Evolutionary conservation across 2,888 invertebrate genomes (phyloP).

Genomic region (Leptura quadrifasciata): DNA sequence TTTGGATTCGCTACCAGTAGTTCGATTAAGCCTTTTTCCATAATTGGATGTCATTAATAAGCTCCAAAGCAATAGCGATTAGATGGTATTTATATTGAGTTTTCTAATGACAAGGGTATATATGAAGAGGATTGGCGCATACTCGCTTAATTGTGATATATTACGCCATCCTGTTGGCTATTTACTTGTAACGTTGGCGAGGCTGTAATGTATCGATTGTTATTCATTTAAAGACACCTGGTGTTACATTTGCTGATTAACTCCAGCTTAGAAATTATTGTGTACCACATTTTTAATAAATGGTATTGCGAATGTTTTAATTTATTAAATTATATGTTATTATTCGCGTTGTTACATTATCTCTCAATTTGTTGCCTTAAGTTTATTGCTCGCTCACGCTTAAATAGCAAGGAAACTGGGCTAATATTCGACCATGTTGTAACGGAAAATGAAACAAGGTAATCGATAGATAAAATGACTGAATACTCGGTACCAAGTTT

Average conservation of each 20-base stretch:
- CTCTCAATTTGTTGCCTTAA: constrained; percentile 7
- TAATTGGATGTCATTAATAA: constrained; percentile 30
- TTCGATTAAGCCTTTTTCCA: constrained; percentile 27
- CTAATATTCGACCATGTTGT: neutral
- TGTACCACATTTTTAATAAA: neutral
- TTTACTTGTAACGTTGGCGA: neutral
- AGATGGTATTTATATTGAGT: constrained; percentile 16
- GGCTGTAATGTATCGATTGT: constrained; percentile 26
- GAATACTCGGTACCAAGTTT: neutral
- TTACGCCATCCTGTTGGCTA: neutral
- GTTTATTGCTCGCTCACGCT: neutral
- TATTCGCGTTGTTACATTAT: neutral
- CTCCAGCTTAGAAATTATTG: neutral
- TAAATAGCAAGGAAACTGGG: neutral
- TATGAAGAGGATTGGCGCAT: neutral
- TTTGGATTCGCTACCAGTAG: neutral
- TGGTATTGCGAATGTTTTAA: neutral
- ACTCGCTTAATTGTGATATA: constrained; percentile 28
- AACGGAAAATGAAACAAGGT: neutral
- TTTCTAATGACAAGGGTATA: constrained; percentile 15
- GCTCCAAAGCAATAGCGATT: constrained; percentile 16
- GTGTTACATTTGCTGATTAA: constrained; percentile 8
- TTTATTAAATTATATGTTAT: neutral
- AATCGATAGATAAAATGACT: neutral
- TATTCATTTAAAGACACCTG: constrained; percentile 25